Conservation (phyloP, 2,113 vertebrate species). For the Bos indicus region DNA sequence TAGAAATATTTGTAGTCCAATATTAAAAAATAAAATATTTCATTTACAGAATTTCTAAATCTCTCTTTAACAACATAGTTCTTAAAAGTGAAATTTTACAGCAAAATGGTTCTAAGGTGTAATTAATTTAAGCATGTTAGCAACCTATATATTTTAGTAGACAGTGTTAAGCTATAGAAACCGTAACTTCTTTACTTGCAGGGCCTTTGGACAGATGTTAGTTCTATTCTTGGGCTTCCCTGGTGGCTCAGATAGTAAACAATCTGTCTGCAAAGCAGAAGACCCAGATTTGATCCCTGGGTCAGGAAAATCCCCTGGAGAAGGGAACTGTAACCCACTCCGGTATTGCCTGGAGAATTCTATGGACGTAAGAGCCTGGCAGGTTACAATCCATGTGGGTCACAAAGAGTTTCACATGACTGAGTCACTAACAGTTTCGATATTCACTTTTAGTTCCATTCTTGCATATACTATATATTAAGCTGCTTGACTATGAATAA, state of each 20-base stretch:
- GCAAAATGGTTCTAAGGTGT: background rate
- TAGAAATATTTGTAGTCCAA: background rate
- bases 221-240: background rate
- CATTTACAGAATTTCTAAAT: background rate
- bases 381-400: background rate
- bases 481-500: background rate
- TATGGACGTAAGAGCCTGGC: background rate
- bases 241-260: background rate
- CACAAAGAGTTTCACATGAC: background rate
- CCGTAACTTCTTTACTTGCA: background rate
- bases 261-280: background rate
- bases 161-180: background rate
- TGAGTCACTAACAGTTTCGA: background rate
- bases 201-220: background rate
- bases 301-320: background rate
- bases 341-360: background rate
- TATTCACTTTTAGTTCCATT: background rate
- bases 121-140: background rate
- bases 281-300: background rate
- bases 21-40: background rate
- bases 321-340: background rate
- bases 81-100: background rate
- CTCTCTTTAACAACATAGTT: background rate
- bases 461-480: background rate
- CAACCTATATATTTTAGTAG: background rate